A percentile compares a stretch with the other conserved stretches of the same genome.
Conservation (phyloP, 2,113 vertebrate genomes). For the Elaphurus davidianus region DNA sequence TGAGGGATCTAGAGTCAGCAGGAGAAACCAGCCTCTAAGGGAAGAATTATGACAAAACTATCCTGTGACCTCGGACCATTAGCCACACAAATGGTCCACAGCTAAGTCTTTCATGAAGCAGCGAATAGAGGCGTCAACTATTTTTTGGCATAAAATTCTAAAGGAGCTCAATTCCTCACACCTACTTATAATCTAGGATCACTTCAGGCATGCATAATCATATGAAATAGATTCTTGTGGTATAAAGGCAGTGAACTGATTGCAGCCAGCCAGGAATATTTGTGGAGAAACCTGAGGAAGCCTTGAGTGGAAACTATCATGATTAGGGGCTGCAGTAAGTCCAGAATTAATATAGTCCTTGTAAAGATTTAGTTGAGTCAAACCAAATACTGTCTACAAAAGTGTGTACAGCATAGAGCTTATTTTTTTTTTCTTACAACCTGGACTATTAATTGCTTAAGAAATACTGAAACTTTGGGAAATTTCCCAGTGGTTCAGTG, state of each 20-base stretch:
- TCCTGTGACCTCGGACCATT: not conserved
- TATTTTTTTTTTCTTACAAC: not conserved
- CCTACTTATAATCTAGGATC: not conserved
- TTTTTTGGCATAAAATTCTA: not conserved
- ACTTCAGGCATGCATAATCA: not conserved
- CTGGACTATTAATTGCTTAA: slow-evolving; percentile 6
- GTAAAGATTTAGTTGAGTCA: not conserved
- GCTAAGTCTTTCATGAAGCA: not conserved
- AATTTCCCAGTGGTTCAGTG: not conserved
- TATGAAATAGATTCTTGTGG: not conserved
- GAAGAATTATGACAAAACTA: not conserved
- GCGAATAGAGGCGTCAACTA: not conserved
- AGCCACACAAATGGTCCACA: not conserved
- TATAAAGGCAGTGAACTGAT: not conserved
- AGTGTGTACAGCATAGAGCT: not conserved
- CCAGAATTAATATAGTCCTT: not conserved
- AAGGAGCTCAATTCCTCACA: not conserved
- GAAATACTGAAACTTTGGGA: not conserved
- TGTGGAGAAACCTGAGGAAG: not conserved
- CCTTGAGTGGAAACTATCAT: not conserved
- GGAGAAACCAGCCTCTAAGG: not conserved
- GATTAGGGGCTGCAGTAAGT: not conserved
- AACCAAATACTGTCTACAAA: not conserved
- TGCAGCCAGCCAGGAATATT: not conserved
- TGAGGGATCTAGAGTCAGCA: not conserved